phyloP scores from a whole-genome alignment of 2,888 invertebrate genomes.

The Dromius quadrimaculatus region DNA sequence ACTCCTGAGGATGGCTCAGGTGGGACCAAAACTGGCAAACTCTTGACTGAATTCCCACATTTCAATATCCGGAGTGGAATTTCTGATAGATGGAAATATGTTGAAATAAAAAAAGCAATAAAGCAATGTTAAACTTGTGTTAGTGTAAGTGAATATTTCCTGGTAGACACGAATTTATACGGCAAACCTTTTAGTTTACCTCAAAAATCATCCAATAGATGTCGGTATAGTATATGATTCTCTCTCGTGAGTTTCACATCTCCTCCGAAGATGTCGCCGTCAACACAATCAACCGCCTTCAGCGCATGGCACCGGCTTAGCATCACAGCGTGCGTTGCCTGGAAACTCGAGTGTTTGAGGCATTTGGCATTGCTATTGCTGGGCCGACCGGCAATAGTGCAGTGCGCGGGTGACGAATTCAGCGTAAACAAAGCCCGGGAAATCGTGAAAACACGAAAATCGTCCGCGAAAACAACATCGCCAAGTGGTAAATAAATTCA shows the following conservation, averaged over 20 bases:
- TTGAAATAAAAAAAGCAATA: no score
- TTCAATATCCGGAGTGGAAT: no score
- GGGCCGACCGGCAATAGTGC: constrained; percentile 15
- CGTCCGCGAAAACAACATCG: background rate
- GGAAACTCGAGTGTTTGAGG: constrained; percentile 20
- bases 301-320: constrained; percentile 34
- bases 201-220: background rate
- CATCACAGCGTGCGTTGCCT: constrained; percentile 21
- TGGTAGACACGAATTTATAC: no score
- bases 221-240: background rate
- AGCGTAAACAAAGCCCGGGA: constrained; percentile 17
- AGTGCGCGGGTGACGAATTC: constrained; percentile 24
- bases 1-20: no score
- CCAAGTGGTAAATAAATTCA: constrained; percentile 24
- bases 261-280: constrained; percentile 3
- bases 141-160: no score
- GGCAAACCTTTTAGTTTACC: background rate
- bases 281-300: background rate
- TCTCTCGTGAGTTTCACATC: background rate
- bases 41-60: no score
- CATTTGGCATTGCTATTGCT: constrained; percentile 2
- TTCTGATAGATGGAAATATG: no score
- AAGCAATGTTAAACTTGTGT: no score
- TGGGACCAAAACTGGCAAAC: no score
- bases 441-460: no score